These are phyloP conservation scores for Neoascia interrupta DNA, from an alignment of 2,888 invertebrate species.

Conservation along the genomic window DNA sequence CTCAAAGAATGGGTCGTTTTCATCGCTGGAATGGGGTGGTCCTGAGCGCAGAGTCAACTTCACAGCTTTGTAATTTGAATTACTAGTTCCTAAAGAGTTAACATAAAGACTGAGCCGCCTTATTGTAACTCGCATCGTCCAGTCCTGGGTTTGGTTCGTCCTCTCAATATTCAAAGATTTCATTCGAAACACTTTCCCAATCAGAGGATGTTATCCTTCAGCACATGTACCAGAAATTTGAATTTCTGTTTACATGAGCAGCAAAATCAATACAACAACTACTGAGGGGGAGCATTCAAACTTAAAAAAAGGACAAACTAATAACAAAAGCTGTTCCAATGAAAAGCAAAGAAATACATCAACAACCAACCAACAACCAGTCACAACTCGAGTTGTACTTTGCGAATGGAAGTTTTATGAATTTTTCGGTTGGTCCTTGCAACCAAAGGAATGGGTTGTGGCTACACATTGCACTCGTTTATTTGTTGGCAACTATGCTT, in stretches of 20 bases:
- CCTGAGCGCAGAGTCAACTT: no score
- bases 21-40: no score
- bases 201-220: slow-evolving; percentile 9
- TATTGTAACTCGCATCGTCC: no score
- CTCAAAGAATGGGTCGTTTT: no score
- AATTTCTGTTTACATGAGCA: slow-evolving; percentile 47
- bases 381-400: slow-evolving; percentile 26
- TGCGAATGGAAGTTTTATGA: slow-evolving; percentile 64
- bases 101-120: no score
- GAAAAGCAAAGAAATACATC: slow-evolving; percentile 11
- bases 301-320: slow-evolving; percentile 53
- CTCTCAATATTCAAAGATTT: no score
- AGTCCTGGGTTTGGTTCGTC: no score
- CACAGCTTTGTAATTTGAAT: no score
- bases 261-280: slow-evolving; percentile 27
- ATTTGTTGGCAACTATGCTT: slow-evolving; percentile 42
- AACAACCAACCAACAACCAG: slow-evolving; percentile 45
- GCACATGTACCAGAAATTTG: slow-evolving; percentile 15
- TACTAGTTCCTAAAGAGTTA: no score
- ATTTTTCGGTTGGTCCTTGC: slow-evolving; percentile 66
- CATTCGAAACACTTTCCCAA: background rate
- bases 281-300: slow-evolving; percentile 26
- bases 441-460: slow-evolving; percentile 60
- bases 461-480: slow-evolving; percentile 59
- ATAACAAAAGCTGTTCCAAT: slow-evolving; percentile 40